Evolutionary conservation across 2,797 vertebrate genomes (phyloP), one percentile per base, ranked within the genome.

Genomic region (Danio albolineatus): DNA sequence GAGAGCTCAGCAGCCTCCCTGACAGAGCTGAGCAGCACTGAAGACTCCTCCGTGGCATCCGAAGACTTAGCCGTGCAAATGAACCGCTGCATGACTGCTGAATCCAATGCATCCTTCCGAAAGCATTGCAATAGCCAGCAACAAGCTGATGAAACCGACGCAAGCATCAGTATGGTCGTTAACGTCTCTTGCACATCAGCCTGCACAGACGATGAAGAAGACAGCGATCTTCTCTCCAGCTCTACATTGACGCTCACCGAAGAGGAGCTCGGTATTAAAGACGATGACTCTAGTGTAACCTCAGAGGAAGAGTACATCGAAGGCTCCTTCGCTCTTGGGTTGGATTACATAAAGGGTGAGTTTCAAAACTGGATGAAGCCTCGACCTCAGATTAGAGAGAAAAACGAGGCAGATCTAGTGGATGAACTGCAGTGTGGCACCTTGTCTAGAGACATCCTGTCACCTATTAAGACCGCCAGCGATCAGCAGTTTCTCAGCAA

Each of bases 171-270:
- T 91, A 97, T 99, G 95, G 95, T 99, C 75, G 98, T 99, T 57
- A 99, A 99, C 17, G 95, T 98, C 76, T 99, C 97, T 14, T 97
- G 96, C 80, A 96, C 95, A 10, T 98, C 97, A 36, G 96, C 96
- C 7, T 97, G 97, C 84, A 98, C 98, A 0, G 98, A 99, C 59
- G 97, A 95, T 2, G 97, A 98, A 88, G 97, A 99, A 51, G 96
- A 98, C 86, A 97, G 97, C 59, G 98, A 99, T 90, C 95, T 99
- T 65, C 94, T 99, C 80, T 98, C 98, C 28, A 98, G 97, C 89
- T 99, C 98, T 66, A 99, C 97, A 0, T 96, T 99, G 76, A 98
- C 97, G 0, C 94, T 99, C 84, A 99, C 97, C 0, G 98, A 99
- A 90, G 98, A 98, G 90, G 98, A 99, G 85, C 91, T 97, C 0